Evolutionary conservation across 2,888 invertebrate species (phyloP).

Genomic region (Drosophila trichaetosa): DNA sequence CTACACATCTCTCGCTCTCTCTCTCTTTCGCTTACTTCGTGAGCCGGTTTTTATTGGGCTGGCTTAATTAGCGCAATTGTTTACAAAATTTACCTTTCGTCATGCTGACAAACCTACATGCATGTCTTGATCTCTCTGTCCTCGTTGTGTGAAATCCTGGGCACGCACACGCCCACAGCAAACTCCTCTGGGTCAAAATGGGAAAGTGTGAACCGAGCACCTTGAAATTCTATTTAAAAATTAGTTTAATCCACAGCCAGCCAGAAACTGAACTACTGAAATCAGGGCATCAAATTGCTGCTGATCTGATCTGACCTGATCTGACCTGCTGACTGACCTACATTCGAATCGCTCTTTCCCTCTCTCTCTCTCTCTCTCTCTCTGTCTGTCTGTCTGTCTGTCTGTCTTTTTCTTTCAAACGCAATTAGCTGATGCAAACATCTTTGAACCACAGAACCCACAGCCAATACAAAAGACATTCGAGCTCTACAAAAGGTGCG

Average conservation of each 20-base stretch:
- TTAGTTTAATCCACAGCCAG: conserved; percentile 70
- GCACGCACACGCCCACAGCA: conserved; percentile 75
- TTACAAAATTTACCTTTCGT: conserved; percentile 83
- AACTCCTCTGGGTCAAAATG: conserved; percentile 12
- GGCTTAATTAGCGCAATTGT: conserved; percentile 83
- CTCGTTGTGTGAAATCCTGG: conserved; percentile 62
- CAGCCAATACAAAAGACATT: conserved; percentile 44
- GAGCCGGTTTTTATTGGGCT: conserved; percentile 77
- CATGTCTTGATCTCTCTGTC: not conserved
- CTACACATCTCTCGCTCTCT: not conserved
- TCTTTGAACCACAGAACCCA: conserved; percentile 64
- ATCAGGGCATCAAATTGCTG: conserved; percentile 30
- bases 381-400: not conserved
- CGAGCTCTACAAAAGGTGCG: conserved; percentile 38
- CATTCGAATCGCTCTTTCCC: not conserved
- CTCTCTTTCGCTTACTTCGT: conserved; percentile 16
- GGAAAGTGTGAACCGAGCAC: conserved; percentile 59
- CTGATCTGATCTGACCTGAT: conserved; percentile 15
- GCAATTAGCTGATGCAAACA: conserved; percentile 56
- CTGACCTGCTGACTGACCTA: conserved; percentile 3
- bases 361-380: not conserved
- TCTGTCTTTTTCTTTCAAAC: conserved; percentile 3
- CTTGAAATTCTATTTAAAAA: conserved; percentile 79
- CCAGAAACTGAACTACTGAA: conserved; percentile 34
- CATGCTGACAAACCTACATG: conserved; percentile 50